Conservation (phyloP, 2,113 vertebrate genomes). For the Trematocara nigrifrons region DNA sequence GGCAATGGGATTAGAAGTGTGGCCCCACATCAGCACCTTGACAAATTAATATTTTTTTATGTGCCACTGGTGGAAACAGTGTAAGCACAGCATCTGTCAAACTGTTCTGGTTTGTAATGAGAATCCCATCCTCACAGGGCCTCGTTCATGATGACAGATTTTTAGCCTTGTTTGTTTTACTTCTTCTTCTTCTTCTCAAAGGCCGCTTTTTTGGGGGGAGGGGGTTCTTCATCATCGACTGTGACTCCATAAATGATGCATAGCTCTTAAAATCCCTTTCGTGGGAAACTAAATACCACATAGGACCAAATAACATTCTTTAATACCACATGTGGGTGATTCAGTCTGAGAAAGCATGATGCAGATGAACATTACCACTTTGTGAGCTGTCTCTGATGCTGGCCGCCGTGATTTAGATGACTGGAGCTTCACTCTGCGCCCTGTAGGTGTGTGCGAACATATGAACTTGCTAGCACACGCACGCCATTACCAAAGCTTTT, state of each 20-base stretch:
- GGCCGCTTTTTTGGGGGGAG: background rate
- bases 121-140: background rate
- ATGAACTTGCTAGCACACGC: background rate
- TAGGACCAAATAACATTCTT: slow-evolving; percentile 28
- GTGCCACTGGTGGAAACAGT: background rate
- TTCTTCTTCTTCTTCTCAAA: background rate
- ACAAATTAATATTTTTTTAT: background rate
- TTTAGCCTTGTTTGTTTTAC: background rate
- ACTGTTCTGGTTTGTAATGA: background rate
- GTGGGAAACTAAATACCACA: slow-evolving; percentile 34
- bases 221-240: background rate
- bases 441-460: background rate
- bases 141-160: background rate
- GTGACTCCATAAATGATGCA: slow-evolving; percentile 20
- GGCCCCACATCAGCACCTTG: background rate
- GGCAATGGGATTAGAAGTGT: background rate
- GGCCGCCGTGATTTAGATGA: background rate
- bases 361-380: background rate
- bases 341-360: slow-evolving; percentile 18
- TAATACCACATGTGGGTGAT: slow-evolving; percentile 30
- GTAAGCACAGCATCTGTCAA: background rate
- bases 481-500: background rate
- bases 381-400: background rate
- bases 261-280: slow-evolving; percentile 2
- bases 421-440: slow-evolving; percentile 5